Conservation (phyloP, 23 tunicate genomes). For the Corella eumyota region DNA sequence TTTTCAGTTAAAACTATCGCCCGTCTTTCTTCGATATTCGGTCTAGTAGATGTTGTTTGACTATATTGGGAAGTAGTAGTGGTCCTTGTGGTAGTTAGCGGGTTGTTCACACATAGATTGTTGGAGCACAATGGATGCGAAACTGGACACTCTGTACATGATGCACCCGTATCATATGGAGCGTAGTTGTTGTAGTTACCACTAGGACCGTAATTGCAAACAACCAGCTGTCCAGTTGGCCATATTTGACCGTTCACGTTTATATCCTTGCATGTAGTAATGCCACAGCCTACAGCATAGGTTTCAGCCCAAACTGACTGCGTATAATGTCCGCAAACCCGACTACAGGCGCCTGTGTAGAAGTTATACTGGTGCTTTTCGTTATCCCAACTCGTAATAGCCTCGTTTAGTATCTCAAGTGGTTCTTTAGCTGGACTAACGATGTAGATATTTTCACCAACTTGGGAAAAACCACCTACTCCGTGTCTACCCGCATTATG, state of each 20-base stretch:
- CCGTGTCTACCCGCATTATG: constrained; percentile 1
- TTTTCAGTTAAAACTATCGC: constrained; percentile 1
- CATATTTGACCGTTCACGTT: neutral
- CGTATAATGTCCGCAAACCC: constrained; percentile 31
- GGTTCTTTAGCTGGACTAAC: neutral
- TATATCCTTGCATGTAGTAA: constrained; percentile 2
- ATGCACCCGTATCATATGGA: constrained; percentile 2
- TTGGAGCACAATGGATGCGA: neutral
- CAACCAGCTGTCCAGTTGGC: constrained; percentile 3
- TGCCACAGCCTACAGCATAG: constrained; percentile 12
- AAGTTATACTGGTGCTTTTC: constrained; percentile 5
- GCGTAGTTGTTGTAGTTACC: constrained; percentile 2
- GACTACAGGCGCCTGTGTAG: neutral
- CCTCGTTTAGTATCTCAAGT: neutral
- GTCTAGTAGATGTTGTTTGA: no score
- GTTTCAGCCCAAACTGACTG: constrained; percentile 25
- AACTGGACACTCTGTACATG: constrained; percentile 17
- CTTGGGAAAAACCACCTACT: neutral
- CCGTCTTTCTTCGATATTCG: no score
- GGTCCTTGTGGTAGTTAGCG: no score
- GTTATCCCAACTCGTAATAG: constrained; percentile 3
- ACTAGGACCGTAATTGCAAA: constrained; percentile 25
- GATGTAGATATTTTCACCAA: constrained; percentile 16
- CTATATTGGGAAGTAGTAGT: no score
- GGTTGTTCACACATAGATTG: neutral